Evolutionary conservation across 2,113 vertebrate genomes (phyloP).

Genomic region (Tylochromis polylepis): DNA sequence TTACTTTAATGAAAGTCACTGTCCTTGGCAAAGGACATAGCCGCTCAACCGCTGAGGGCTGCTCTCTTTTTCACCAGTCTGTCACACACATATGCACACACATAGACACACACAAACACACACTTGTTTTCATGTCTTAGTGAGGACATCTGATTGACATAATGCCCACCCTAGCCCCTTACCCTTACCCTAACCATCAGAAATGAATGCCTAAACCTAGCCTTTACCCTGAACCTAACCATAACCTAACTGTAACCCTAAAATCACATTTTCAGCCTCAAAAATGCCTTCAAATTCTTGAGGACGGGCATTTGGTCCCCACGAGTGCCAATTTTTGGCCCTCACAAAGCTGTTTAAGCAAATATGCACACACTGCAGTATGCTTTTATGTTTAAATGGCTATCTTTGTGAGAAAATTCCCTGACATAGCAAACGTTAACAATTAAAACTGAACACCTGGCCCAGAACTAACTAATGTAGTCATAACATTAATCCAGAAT

Average conservation of each 20-base stretch:
- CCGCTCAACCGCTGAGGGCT: neutral
- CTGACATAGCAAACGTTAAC: neutral
- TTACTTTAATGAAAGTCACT: slow-evolving; percentile 48
- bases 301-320: neutral
- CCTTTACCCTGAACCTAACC: neutral
- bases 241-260: neutral
- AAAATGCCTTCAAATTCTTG: neutral
- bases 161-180: neutral
- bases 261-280: neutral
- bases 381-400: neutral
- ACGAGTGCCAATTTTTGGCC: neutral
- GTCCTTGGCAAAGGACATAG: slow-evolving; percentile 58
- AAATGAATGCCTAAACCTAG: neutral
- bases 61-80: neutral
- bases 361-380: neutral
- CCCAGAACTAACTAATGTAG: neutral
- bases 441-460: neutral
- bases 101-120: neutral
- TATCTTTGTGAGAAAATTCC: neutral
- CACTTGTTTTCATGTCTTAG: neutral
- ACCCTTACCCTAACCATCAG: neutral
- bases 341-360: neutral
- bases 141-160: neutral
- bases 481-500: neutral
- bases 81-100: neutral